Percentiles rank a stretch among this genome's conserved stretches.
These are phyloP conservation scores for Ophiodon elongatus DNA, from an alignment of 2,113 vertebrate genomes.

Conservation along the genomic window DNA sequence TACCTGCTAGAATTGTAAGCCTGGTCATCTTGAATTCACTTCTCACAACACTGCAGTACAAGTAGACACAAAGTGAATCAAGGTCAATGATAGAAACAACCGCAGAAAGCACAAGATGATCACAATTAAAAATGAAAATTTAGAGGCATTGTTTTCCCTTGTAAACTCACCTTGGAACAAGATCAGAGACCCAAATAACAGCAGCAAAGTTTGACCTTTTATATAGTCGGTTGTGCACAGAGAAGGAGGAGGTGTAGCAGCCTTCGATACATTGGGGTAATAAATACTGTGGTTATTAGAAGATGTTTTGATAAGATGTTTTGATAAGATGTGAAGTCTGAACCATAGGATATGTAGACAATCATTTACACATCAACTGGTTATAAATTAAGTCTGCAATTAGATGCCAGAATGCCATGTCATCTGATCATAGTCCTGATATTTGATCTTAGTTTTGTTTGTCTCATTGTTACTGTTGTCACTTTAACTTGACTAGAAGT, in stretches of 20 bases:
- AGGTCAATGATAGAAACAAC: not conserved
- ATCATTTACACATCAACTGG: slow-evolving; percentile 35
- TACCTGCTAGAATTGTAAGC: slow-evolving; percentile 78
- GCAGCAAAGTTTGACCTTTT: slow-evolving; percentile 43
- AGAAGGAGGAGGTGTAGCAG: slow-evolving; percentile 8
- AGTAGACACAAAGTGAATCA: slow-evolving; percentile 15
- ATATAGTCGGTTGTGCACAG: slow-evolving; percentile 25
- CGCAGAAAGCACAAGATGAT: not conserved
- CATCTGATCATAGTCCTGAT: slow-evolving; percentile 12
- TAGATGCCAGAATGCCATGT: not conserved
- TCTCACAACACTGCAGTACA: slow-evolving; percentile 8
- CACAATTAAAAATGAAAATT: not conserved
- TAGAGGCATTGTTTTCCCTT: not conserved
- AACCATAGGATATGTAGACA: slow-evolving; percentile 23
- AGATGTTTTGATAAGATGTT: slow-evolving; percentile 53
- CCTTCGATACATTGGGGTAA: not conserved
- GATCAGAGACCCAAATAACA: slow-evolving; percentile 17
- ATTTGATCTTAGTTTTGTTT: not conserved
- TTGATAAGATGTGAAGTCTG: slow-evolving; percentile 5
- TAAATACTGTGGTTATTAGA: slow-evolving; percentile 54
- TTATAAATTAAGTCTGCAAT: not conserved
- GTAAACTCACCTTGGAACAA: slow-evolving; percentile 48
- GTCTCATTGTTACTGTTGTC: slow-evolving; percentile 15
- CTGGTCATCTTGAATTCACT: slow-evolving; percentile 65
- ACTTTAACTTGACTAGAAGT: not conserved